Evolutionary conservation across 2,888 invertebrate species (phyloP).

Genomic region (Aspidiotus destructor): DNA sequence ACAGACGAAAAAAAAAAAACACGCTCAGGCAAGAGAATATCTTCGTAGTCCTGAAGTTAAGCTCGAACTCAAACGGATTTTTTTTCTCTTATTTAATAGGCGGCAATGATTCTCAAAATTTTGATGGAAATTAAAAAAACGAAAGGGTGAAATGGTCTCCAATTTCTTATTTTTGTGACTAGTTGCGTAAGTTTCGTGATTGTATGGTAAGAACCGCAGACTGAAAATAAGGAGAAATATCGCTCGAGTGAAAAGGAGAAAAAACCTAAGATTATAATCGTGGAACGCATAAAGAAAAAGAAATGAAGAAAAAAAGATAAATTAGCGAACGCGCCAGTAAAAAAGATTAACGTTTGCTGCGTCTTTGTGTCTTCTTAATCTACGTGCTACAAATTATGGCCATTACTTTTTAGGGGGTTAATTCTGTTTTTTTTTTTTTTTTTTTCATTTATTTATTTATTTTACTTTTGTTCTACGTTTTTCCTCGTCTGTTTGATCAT

Average conservation of each 20-base stretch:
- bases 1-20: no score
- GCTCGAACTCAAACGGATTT: no score
- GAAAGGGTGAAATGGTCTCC: no score
- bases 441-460: background rate
- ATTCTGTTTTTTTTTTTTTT: constrained; percentile 20
- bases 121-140: no score
- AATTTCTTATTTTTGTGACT: no score
- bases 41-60: no score
- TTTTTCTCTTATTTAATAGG: no score
- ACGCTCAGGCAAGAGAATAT: no score
- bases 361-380: constrained; percentile 27
- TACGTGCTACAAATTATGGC: constrained; percentile 32
- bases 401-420: constrained; percentile 32
- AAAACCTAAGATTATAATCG: background rate
- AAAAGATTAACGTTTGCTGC: constrained; percentile 30
- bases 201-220: background rate
- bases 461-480: no score
- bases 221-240: background rate
- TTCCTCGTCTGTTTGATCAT: no score
- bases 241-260: background rate
- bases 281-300: background rate
- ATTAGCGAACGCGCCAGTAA: constrained; percentile 29
- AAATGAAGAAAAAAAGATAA: constrained; percentile 19
- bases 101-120: no score
- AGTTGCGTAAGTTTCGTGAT: no score